These are phyloP conservation scores for Drosophila monieri DNA, from an alignment of 2,888 invertebrate species.

Conservation along the genomic window DNA sequence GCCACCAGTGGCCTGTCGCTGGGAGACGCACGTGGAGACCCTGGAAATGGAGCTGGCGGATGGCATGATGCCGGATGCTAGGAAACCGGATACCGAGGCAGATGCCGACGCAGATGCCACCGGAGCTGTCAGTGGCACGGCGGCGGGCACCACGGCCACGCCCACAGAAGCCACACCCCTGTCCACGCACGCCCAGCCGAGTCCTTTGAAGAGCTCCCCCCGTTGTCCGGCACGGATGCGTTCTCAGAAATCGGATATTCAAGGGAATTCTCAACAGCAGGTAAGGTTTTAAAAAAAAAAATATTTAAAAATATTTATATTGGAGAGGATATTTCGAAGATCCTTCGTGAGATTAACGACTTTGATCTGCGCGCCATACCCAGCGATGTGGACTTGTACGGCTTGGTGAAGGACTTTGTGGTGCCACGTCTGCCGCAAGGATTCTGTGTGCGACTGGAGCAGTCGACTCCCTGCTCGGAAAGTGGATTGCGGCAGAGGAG, in stretches of 20 bases:
- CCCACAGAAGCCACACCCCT: slow-evolving; percentile 71
- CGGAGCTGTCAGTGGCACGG: slow-evolving; percentile 20
- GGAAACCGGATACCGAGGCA: slow-evolving; percentile 5
- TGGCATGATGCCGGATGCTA: slow-evolving; percentile 49
- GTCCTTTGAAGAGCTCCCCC: slow-evolving; percentile 77
- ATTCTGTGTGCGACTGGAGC: slow-evolving; percentile 78
- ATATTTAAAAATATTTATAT: background rate
- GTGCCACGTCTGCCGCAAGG: slow-evolving; percentile 83
- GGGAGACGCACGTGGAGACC: slow-evolving; percentile 85
- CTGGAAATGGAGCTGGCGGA: slow-evolving; percentile 81
- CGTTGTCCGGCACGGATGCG: slow-evolving; percentile 70
- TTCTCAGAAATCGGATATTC: slow-evolving; percentile 63
- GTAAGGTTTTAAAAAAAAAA: slow-evolving; percentile 9
- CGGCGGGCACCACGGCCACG: slow-evolving; percentile 65
- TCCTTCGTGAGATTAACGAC: slow-evolving; percentile 77
- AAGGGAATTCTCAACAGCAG: slow-evolving; percentile 23
- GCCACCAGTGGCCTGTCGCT: slow-evolving; percentile 90
- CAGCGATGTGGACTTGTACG: slow-evolving; percentile 80
- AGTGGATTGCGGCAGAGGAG: slow-evolving; percentile 35
- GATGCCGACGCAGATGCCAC: slow-evolving; percentile 13
- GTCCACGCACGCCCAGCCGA: slow-evolving; percentile 72
- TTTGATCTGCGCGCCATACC: slow-evolving; percentile 83
- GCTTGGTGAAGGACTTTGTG: slow-evolving; percentile 81
- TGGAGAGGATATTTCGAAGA: background rate
- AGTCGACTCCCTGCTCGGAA: slow-evolving; percentile 50